Evolutionary conservation across 2,113 vertebrate species (phyloP).

Genomic region (Strigops habroptila): DNA sequence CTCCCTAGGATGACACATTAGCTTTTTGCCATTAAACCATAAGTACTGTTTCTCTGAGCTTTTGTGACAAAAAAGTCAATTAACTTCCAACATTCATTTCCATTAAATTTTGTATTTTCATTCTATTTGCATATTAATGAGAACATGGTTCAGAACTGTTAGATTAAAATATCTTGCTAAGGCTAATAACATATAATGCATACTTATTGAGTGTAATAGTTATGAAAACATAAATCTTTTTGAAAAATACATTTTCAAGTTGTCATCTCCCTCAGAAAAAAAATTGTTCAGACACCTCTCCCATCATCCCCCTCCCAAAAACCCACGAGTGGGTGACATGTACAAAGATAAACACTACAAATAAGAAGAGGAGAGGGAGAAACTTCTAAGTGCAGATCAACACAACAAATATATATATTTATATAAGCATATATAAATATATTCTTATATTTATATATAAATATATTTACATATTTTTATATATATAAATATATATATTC

Average conservation of each 20-base stretch:
- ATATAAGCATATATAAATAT: too few relatives aligned
- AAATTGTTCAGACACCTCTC: not conserved
- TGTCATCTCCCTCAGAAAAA: not conserved
- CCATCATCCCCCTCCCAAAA: not conserved
- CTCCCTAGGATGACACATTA: conserved; percentile 69
- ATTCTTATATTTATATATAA: too few relatives aligned
- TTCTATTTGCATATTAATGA: conserved; percentile 76
- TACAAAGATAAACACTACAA: not conserved
- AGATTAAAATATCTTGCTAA: conserved; percentile 65
- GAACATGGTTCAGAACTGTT: conserved; percentile 65
- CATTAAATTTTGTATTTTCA: conserved; percentile 72
- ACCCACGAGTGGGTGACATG: not conserved
- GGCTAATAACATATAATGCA: conserved; percentile 64
- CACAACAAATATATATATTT: not conserved
- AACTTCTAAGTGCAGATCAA: conserved; percentile 18
- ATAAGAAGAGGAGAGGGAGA: not conserved
- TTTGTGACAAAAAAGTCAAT: conserved; percentile 79
- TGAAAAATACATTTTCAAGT: not conserved
- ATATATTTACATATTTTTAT: too few relatives aligned
- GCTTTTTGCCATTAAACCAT: conserved; percentile 71
- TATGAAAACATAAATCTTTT: conserved; percentile 34
- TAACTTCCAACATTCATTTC: conserved; percentile 74
- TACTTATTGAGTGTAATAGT: conserved; percentile 55
- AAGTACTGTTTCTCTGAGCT: conserved; percentile 65
- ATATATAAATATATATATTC: not conserved